phyloP scores from a whole-genome alignment of 2,888 invertebrate genomes.

The Perizoma flavofasciatum region DNA sequence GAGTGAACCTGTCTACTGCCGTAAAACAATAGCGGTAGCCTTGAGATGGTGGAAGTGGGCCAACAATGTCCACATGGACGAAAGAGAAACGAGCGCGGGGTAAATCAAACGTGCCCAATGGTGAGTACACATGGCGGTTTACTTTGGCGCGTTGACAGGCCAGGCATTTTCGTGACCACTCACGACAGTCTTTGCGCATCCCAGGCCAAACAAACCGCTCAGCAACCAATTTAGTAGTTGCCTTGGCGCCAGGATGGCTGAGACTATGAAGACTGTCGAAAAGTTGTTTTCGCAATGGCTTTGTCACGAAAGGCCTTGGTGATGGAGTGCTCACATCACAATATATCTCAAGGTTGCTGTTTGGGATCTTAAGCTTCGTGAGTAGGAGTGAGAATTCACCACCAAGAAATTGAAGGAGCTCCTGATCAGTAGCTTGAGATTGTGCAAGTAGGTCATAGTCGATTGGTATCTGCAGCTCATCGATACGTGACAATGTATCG shows the following conservation, averaged over 20 bases:
- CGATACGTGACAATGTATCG: no score
- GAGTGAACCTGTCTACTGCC: neutral
- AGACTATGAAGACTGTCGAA: conserved; percentile 41
- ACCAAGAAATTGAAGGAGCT: no score
- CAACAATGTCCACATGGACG: conserved; percentile 13
- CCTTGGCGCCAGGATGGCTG: conserved; percentile 39
- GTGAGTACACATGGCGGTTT: no score
- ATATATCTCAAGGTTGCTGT: conserved; percentile 22
- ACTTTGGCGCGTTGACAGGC: neutral
- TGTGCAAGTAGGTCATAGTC: no score
- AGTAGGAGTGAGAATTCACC: no score
- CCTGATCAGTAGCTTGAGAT: no score
- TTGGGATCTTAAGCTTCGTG: conserved; percentile 22
- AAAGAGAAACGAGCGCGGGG: conserved; percentile 1
- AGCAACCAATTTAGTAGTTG: conserved; percentile 21
- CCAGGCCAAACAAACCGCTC: conserved; percentile 20
- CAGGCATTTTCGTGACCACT: conserved; percentile 1
- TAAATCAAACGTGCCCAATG: no score
- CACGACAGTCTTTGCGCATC: neutral
- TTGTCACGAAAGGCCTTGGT: conserved; percentile 39
- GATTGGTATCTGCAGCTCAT: no score
- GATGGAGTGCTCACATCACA: conserved; percentile 38
- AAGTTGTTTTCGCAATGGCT: conserved; percentile 28
- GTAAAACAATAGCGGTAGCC: conserved; percentile 12
- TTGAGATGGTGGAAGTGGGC: conserved; percentile 8